Percentiles rank a stretch among this genome's conserved stretches.
These are phyloP conservation scores for Florisuga fusca DNA, from an alignment of 2,797 vertebrate species.

Conservation along the genomic window DNA sequence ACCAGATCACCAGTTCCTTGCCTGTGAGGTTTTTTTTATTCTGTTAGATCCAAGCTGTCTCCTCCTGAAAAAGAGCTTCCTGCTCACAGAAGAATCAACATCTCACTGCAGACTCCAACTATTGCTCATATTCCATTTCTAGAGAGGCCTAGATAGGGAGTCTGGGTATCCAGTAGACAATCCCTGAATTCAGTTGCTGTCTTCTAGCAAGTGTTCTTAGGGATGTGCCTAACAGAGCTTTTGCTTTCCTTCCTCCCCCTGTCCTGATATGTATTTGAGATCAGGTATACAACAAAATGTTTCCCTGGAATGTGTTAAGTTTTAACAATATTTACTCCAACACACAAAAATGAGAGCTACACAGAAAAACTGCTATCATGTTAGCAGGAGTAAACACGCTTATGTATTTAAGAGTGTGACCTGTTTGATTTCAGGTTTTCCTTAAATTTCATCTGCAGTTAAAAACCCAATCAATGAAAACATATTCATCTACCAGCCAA, in stretches of 20 bases:
- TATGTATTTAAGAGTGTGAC: background rate
- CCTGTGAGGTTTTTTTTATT: background rate
- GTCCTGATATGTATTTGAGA: too few species aligned
- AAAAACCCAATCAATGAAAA: background rate
- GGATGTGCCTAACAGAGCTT: background rate
- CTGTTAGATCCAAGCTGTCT: background rate
- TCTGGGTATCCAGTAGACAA: background rate
- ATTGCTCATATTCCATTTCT: background rate
- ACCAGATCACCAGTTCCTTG: background rate
- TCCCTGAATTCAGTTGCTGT: background rate
- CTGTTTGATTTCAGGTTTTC: background rate
- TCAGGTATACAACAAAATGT: background rate
- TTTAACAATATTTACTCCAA: background rate
- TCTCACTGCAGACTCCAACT: background rate
- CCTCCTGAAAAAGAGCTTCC: background rate
- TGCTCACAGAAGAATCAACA: background rate
- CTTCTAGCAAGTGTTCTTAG: background rate
- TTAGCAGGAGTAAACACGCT: background rate
- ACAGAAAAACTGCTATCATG: background rate
- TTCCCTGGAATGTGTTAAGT: background rate
- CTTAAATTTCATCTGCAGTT: background rate
- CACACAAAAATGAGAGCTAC: background rate
- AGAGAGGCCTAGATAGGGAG: background rate
- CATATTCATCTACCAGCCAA: background rate
- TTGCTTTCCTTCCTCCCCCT: background rate